These are phyloP conservation scores for Aptenodytes forsteri DNA, from an alignment of 2,113 vertebrate genomes.

Conservation along the genomic window DNA sequence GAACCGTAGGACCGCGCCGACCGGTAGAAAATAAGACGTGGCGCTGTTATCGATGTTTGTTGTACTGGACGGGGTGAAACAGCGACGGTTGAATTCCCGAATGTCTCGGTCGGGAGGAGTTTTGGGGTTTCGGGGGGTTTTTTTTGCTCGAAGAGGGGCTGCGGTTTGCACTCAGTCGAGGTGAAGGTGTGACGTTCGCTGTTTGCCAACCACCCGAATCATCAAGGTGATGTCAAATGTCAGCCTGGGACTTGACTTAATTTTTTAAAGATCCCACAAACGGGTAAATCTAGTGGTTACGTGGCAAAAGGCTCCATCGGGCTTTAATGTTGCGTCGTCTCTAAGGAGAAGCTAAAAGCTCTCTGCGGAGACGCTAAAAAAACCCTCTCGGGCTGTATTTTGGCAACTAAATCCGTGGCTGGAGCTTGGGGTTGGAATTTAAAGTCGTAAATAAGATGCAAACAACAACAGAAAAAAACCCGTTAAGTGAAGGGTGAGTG, in stretches of 20 bases:
- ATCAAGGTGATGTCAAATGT: fast-evolving
- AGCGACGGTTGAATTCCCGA: background rate
- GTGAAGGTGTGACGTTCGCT: background rate
- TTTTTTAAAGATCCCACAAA: fast-evolving
- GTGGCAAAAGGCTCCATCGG: fast-evolving
- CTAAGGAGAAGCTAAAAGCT: background rate
- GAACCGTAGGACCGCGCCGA: background rate
- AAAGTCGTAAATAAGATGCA: background rate
- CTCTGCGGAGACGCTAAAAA: fast-evolving
- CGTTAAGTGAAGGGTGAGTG: background rate
- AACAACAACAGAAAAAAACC: background rate
- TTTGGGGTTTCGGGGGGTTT: background rate
- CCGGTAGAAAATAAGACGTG: background rate
- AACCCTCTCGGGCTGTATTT: fast-evolving
- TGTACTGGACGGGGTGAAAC: fast-evolving
- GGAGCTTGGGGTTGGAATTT: background rate
- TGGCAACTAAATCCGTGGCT: fast-evolving
- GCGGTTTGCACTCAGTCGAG: fast-evolving
- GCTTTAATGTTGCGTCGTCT: fast-evolving
- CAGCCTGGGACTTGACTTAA: fast-evolving
- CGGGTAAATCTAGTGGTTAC: fast-evolving
- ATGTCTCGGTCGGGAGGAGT: fast-evolving
- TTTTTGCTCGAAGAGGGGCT: background rate
- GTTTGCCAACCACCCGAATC: background rate
- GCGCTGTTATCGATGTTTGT: fast-evolving